Base-by-base conservation (phyloP, 1,140 invertebrate genomes). In the Leptinotarsa defecta region DNA sequence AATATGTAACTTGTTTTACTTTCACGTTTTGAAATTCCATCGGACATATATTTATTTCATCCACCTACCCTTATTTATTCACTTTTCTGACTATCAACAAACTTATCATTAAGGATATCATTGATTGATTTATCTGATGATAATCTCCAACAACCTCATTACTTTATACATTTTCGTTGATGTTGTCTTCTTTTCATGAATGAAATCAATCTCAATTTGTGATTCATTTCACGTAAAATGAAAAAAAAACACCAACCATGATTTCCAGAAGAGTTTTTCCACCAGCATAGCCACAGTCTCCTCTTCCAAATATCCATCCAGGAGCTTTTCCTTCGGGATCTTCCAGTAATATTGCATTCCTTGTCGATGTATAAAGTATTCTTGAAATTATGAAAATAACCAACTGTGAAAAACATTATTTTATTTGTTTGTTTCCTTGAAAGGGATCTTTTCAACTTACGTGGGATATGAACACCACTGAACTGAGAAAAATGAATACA, bases 231-330 rank as follows among this genome's bases (percentile, higher is more conserved):
- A 3, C 6, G 5, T 20, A 19, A 19, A 62, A 3, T 48, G 68
- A 17, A 48, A 19, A 43, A 71, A 19, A 43, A 13, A 71, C 24
- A 71, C 43, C 63, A 48, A 74, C 80, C 82, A 82, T 81, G 20
- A 81, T 78, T 75, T 83, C 80, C 13, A 73, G 52, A 22, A 81
- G 61, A 0, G 78, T 79, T 78, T 81, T 82, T 27, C 80, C 81
- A 43, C 80, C 34, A 34, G 77, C 63, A 69, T 80, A 81, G 4
- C 81, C 81, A 74, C 76, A 81, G 49, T 81, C 80, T 11, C 82
- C 82, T 67, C 80, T 77, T 1, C 81, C 80, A 65, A 84, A 85
- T 24, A 85, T 76, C 82, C 83, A 86, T n/a, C 85, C 84, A 24
- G 85, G 85, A 13, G 84, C 81, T 27, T 67, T 67, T 24, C 82